These are phyloP conservation scores for Gasterosteus nipponicus DNA, from an alignment of 2,113 vertebrate genomes.

Conservation along the genomic window DNA sequence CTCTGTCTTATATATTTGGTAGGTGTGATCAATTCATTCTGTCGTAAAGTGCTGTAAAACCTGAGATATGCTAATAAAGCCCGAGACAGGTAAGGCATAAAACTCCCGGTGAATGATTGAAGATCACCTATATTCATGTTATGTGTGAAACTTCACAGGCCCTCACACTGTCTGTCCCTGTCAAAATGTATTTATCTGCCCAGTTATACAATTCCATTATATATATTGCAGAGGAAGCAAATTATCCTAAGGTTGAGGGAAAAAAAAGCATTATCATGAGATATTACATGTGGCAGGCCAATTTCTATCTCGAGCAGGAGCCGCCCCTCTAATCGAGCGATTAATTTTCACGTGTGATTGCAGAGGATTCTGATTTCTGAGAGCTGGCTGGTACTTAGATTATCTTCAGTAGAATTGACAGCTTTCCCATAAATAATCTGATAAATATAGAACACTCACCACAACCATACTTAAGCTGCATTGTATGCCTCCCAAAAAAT, in stretches of 20 bases:
- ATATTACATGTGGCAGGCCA: conserved; percentile 80
- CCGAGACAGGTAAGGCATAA: conserved; percentile 19
- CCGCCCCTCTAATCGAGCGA: conserved; percentile 39
- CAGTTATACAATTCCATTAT: conserved; percentile 14
- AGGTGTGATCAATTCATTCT: conserved; percentile 31
- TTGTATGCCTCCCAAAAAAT: conserved; percentile 5
- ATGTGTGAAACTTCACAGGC: conserved; percentile 22
- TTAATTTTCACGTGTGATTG: conserved; percentile 80
- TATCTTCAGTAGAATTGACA: conserved; percentile 49
- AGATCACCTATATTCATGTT: conserved; percentile 15
- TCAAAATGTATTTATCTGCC: conserved; percentile 36
- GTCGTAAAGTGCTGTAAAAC: conserved; percentile 17
- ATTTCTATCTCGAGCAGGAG: conserved; percentile 74
- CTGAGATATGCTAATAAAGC: conserved; percentile 14
- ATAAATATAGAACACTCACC: conserved; percentile 56
- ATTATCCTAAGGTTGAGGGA: conserved; percentile 45
- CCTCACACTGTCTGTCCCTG: conserved; percentile 26
- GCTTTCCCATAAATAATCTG: conserved; percentile 54
- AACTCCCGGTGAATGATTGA: conserved; percentile 12
- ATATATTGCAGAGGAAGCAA: conserved; percentile 42
- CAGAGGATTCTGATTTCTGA: conserved; percentile 57
- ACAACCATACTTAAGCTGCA: conserved; percentile 29
- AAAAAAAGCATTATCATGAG: conserved; percentile 53
- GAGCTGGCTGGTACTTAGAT: conserved; percentile 40
- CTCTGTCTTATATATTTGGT: conserved; percentile 16